Evolutionary conservation across 2,888 invertebrate species (phyloP).

Genomic region (Endotricha flammealis): DNA sequence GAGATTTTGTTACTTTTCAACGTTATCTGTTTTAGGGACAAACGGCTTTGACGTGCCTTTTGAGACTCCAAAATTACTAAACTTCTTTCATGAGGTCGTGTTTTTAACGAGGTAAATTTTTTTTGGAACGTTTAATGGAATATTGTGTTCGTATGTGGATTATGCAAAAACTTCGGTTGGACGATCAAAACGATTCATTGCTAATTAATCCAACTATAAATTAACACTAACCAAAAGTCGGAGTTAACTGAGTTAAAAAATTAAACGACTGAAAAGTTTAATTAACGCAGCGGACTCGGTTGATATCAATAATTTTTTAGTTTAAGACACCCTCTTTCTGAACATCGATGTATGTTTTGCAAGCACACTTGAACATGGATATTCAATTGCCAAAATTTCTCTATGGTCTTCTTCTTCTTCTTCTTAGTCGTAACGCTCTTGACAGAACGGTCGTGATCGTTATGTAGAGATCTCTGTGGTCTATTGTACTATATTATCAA

Average conservation of each 20-base stretch:
- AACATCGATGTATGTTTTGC: constrained; percentile 29
- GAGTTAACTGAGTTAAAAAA: constrained; percentile 60
- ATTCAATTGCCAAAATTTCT: no score
- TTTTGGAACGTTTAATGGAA: constrained; percentile 5
- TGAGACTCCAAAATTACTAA: constrained; percentile 22
- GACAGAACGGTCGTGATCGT: no score
- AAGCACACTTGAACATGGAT: no score
- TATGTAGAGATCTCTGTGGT: no score
- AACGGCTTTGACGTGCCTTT: constrained; percentile 14
- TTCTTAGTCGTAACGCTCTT: no score
- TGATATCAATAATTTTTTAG: constrained; percentile 73
- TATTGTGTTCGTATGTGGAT: constrained; percentile 5
- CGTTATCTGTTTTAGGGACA: not conserved
- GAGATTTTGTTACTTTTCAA: constrained; percentile 31
- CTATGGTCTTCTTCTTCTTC: no score
- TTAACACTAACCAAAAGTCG: constrained; percentile 55
- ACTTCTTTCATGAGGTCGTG: no score
- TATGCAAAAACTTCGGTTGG: constrained; percentile 24
- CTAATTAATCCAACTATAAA: constrained; percentile 65
- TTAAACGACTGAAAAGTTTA: constrained; percentile 71
- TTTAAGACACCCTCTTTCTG: constrained; percentile 65
- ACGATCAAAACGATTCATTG: constrained; percentile 57
- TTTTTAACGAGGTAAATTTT: no score
- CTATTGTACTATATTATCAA: no score
- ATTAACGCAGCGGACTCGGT: constrained; percentile 58